Percentiles rank a stretch among this genome's conserved stretches.
Conservation (phyloP, 2,888 invertebrate species). For the Clitarchus hookeri region DNA sequence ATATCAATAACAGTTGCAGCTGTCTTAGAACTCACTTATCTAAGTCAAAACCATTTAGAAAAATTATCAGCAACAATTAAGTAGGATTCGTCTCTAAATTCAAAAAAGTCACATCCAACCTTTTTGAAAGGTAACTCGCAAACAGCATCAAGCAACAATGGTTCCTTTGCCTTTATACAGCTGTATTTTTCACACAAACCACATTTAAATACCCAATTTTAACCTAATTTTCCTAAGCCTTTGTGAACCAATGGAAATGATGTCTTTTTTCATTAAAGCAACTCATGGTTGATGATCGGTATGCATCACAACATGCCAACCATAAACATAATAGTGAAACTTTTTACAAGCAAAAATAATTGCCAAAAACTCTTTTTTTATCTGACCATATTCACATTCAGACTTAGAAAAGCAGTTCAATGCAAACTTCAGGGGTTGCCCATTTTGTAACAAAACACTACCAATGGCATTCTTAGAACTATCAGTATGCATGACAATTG, state of each 20-base stretch:
- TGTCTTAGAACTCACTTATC: background rate
- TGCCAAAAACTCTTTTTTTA: background rate
- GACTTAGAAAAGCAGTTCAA: background rate
- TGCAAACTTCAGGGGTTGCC: background rate
- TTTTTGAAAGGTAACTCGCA: too few relatives aligned
- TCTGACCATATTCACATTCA: background rate
- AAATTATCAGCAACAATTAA: background rate
- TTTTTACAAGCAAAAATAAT: background rate
- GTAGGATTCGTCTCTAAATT: too few relatives aligned
- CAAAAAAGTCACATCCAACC: too few relatives aligned
- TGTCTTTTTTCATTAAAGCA: background rate
- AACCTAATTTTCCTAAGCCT: background rate
- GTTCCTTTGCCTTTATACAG: background rate
- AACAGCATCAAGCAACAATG: too few relatives aligned
- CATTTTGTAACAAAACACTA: background rate
- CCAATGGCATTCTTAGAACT: background rate
- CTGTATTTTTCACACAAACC: background rate
- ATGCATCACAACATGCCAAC: background rate
- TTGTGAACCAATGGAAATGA: background rate
- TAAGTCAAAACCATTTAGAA: background rate
- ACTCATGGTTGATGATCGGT: background rate
- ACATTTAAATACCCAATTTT: background rate
- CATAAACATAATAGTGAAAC: background rate
- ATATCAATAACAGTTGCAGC: background rate
- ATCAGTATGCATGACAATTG: too few relatives aligned